These are phyloP conservation scores for Melikaiella ostensackeni DNA, from an alignment of 2,888 invertebrate species.

Conservation along the genomic window DNA sequence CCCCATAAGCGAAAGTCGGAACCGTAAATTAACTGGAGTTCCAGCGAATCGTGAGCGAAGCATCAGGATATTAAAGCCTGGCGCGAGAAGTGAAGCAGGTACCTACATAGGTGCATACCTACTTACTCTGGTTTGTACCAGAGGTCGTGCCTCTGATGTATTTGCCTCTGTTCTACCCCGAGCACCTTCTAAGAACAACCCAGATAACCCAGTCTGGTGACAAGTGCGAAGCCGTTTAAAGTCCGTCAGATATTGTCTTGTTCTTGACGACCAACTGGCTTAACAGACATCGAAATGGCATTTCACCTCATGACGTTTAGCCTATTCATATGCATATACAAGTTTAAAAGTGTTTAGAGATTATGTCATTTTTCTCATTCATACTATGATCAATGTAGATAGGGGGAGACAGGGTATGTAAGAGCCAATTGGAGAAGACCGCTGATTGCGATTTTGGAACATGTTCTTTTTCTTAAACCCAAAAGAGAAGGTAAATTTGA, in stretches of 20 bases:
- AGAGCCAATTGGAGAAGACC: not conserved
- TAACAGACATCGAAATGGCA: conserved; percentile 4
- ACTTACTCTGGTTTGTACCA: conserved; percentile 48
- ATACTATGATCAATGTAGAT: no score
- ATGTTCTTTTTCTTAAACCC: not conserved
- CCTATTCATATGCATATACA: not conserved
- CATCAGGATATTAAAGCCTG: conserved; percentile 61
- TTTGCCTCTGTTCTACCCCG: conserved; percentile 59
- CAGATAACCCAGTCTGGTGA: conserved; percentile 63
- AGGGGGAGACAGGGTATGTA: no score
- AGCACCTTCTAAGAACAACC: conserved; percentile 65
- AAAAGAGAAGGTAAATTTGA: conserved; percentile 34
- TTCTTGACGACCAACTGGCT: conserved; percentile 12
- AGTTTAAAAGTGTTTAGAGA: no score
- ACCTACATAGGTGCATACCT: conserved; percentile 43
- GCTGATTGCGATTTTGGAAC: not conserved
- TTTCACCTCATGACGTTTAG: conserved; percentile 7
- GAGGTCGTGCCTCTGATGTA: conserved; percentile 60
- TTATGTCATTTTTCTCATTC: no score
- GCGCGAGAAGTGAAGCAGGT: conserved; percentile 53
- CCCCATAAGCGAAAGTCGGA: conserved; percentile 47
- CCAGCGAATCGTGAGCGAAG: conserved; percentile 71
- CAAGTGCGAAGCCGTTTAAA: conserved; percentile 65
- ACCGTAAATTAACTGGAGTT: conserved; percentile 62
- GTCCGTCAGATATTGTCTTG: conserved; percentile 45